Evolutionary conservation across 2,888 invertebrate species (phyloP).

Genomic region (Spodoptera picta): DNA sequence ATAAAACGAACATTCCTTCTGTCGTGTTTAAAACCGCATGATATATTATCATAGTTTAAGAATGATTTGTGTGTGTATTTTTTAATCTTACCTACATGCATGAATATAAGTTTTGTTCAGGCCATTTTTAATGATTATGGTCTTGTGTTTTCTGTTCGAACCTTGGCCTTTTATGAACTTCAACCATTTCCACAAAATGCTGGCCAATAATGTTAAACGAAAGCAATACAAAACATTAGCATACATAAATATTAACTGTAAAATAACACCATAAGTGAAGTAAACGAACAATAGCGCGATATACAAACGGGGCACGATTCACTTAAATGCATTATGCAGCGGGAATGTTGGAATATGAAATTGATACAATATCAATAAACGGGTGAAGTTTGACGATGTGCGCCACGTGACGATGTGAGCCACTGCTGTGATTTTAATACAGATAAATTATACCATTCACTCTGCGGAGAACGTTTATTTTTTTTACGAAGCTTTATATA

Average conservation of each 20-base stretch:
- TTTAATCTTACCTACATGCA: too few relatives aligned
- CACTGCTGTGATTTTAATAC: conserved; percentile 45
- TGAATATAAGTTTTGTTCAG: too few relatives aligned
- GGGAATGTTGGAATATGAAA: conserved; percentile 41
- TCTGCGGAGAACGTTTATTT: conserved; percentile 4
- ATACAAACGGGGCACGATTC: conserved; percentile 35
- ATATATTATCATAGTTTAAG: too few relatives aligned
- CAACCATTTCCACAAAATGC: too few relatives aligned
- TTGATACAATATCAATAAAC: conserved; percentile 55
- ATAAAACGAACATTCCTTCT: not conserved
- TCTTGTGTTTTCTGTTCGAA: too few relatives aligned
- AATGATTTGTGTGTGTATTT: too few relatives aligned
- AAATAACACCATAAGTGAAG: conserved; percentile 24
- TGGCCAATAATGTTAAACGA: too few relatives aligned
- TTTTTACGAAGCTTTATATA: conserved; percentile 4
- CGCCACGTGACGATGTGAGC: conserved; percentile 30
- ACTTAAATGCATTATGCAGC: conserved; percentile 48
- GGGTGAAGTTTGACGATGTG: conserved; percentile 36
- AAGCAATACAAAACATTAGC: too few relatives aligned
- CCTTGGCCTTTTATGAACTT: too few relatives aligned
- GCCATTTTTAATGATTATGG: too few relatives aligned
- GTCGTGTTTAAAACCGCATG: too few relatives aligned
- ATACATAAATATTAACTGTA: too few relatives aligned
- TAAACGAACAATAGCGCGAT: conserved; percentile 28
- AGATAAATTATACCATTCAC: conserved; percentile 36